phyloP scores from a whole-genome alignment of 2,113 vertebrate genomes.

The Pholis gunnellus region DNA sequence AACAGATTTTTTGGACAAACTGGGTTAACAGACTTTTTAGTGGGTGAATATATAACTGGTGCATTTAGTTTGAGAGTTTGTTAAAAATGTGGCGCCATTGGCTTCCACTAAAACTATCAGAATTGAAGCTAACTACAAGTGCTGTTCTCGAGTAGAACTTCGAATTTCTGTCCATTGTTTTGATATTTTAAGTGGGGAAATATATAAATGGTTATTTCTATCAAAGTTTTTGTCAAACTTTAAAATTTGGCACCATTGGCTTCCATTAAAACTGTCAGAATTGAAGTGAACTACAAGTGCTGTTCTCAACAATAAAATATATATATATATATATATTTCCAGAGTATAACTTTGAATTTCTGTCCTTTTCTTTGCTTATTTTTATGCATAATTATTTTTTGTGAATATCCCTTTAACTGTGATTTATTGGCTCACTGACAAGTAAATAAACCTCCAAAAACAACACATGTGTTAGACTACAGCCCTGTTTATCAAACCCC shows the following conservation, averaged over 20 bases:
- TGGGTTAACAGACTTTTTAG: fast-evolving
- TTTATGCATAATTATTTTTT: neutral
- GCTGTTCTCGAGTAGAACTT: neutral
- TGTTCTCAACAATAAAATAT: neutral
- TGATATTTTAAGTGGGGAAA: neutral
- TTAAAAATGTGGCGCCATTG: neutral
- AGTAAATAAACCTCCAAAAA: neutral
- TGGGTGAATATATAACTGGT: neutral
- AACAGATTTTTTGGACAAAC: neutral
- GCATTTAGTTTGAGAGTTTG: neutral
- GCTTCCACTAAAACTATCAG: neutral
- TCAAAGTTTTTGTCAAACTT: too few relatives aligned
- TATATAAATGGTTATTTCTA: neutral
- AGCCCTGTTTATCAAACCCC: neutral
- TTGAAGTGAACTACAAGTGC: too few relatives aligned
- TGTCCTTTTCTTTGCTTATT: neutral
- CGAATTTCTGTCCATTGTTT: neutral
- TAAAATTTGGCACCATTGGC: too few relatives aligned
- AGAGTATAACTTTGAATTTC: neutral
- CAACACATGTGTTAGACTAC: neutral
- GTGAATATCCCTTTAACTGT: neutral
- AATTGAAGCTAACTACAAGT: neutral
- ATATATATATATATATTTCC: too few relatives aligned
- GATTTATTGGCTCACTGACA: neutral
- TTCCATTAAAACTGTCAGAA: neutral